Evolutionary conservation across 2,113 vertebrate genomes (phyloP).

Genomic region (Muntiacus reevesi): DNA sequence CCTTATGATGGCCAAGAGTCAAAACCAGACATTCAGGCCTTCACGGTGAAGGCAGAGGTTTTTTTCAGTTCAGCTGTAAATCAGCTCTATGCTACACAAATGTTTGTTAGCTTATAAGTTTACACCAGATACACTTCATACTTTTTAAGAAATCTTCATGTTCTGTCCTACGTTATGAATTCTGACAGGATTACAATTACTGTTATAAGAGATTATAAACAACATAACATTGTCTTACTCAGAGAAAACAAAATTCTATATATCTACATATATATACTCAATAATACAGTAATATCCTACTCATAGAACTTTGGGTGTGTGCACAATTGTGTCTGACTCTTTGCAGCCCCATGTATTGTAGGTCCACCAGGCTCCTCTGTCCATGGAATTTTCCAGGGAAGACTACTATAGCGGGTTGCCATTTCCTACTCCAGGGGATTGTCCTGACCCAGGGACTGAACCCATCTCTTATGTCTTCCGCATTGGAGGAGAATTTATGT

Average conservation of each 20-base stretch:
- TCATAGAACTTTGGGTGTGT: neutral
- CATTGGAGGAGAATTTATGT: neutral
- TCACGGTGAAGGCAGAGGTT: neutral
- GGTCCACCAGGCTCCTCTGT: neutral
- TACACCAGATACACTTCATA: neutral
- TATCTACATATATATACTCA: neutral
- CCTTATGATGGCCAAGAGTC: neutral
- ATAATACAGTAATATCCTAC: neutral
- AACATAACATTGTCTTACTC: neutral
- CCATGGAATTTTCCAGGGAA: neutral
- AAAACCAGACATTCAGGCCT: neutral
- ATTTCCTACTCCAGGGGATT: neutral
- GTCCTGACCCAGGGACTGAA: neutral
- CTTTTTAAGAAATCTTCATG: neutral
- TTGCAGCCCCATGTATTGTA: neutral
- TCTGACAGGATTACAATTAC: neutral
- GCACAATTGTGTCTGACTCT: neutral
- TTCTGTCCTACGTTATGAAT: neutral
- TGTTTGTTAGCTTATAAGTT: neutral
- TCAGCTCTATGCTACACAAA: neutral
- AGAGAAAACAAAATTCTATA: neutral
- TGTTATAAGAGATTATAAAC: neutral
- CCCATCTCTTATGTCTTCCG: neutral
- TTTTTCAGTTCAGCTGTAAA: neutral
- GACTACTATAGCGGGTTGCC: neutral